phyloP scores from a whole-genome alignment of 2,888 invertebrate species.

The Metallyticus violacea region DNA sequence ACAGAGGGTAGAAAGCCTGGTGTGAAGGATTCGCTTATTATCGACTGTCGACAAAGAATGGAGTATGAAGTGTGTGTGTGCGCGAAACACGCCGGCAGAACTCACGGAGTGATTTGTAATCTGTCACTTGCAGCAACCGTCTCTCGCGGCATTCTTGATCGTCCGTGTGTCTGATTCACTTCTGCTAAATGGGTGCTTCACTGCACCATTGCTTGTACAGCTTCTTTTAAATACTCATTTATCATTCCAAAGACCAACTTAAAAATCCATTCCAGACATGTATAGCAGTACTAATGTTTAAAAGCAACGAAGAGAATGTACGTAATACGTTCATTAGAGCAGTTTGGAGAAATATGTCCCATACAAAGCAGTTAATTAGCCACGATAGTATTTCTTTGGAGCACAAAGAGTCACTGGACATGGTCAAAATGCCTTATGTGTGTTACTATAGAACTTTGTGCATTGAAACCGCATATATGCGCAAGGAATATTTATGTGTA shows the following conservation, averaged over 20 bases:
- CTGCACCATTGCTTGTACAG: neutral
- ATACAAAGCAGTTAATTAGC: neutral
- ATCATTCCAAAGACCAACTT: too few relatives aligned
- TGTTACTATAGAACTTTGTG: too few relatives aligned
- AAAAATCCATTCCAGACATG: neutral
- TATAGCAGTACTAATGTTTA: neutral
- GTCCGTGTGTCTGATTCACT: neutral
- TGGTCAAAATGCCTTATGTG: too few relatives aligned
- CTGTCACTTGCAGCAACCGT: neutral
- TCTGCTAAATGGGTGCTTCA: neutral
- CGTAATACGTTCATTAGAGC: neutral
- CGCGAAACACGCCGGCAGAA: neutral
- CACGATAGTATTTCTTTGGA: neutral
- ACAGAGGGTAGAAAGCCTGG: neutral
- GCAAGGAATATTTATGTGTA: too few relatives aligned
- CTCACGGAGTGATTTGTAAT: neutral
- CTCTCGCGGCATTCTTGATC: neutral
- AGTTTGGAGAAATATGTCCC: too few relatives aligned
- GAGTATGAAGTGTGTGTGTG: too few relatives aligned
- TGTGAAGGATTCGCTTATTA: neutral
- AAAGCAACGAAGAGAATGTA: neutral
- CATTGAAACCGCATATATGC: too few relatives aligned
- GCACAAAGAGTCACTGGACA: too few relatives aligned
- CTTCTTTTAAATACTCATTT: neutral
- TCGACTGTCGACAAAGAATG: neutral